Percentiles rank a stretch among this genome's conserved stretches.
Conservation (phyloP, 2,888 invertebrate species). For the Chrysina gloriosa region DNA sequence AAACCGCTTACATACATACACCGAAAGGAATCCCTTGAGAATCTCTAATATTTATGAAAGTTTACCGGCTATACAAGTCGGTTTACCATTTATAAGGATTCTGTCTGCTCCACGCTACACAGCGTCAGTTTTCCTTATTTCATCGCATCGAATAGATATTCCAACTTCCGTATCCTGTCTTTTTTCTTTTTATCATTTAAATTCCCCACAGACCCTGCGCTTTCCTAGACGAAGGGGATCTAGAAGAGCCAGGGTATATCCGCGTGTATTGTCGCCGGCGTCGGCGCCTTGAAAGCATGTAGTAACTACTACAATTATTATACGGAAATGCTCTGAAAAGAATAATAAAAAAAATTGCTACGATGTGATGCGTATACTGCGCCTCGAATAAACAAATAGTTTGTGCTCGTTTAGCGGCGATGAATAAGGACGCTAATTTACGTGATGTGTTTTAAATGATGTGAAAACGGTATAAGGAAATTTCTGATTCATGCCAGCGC, state of each 20-base stretch:
- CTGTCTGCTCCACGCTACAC: background rate
- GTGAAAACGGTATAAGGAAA: constrained; percentile 7
- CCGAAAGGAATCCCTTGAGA: background rate
- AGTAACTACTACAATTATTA: background rate
- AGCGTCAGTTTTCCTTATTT: too few species aligned
- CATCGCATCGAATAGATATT: background rate
- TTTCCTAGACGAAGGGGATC: constrained; percentile 1
- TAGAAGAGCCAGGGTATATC: constrained; percentile 19
- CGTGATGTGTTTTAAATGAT: constrained; percentile 19
- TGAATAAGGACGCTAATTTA: background rate
- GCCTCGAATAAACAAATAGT: constrained; percentile 10
- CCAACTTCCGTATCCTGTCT: background rate
- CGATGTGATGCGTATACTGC: background rate
- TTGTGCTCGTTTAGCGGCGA: constrained; percentile 1
- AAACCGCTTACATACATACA: too few species aligned
- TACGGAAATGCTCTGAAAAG: background rate
- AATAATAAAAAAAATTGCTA: background rate
- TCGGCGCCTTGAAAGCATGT: constrained; percentile 14
- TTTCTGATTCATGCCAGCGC: background rate
- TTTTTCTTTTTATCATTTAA: constrained; percentile 19
- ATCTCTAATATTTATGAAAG: constrained; percentile 24
- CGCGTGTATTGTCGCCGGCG: constrained; percentile 14
- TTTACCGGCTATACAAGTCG: background rate
- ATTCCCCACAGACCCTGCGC: constrained; percentile 33
- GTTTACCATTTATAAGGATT: background rate